Evolutionary conservation across 2,888 invertebrate species (phyloP).

Genomic region (Eudasyphora cyanicolor): DNA sequence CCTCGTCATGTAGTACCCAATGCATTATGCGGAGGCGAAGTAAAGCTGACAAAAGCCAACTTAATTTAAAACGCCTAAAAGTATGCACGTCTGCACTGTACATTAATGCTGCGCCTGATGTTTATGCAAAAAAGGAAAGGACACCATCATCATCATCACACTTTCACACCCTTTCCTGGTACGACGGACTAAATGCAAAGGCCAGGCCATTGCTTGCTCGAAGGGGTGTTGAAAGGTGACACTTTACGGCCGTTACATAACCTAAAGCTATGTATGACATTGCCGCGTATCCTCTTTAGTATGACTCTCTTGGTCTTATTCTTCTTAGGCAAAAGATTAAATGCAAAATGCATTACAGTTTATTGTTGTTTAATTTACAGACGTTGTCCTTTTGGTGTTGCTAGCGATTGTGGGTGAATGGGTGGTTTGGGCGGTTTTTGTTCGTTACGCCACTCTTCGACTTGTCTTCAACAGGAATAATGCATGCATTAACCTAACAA

Average conservation of each 20-base stretch:
- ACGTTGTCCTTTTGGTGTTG: conserved; percentile 49
- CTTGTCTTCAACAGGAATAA: conserved; percentile 54
- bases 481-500: conserved; percentile 61
- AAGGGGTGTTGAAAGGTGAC: conserved; percentile 62
- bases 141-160: conserved; percentile 64
- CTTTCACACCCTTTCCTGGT: conserved; percentile 12
- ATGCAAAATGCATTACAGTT: conserved; percentile 57
- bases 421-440: neutral
- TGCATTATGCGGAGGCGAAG: conserved; percentile 44
- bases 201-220: neutral
- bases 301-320: conserved; percentile 40
- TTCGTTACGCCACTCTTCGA: neutral
- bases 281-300: neutral
- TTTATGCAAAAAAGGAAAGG: conserved; percentile 47
- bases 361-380: conserved; percentile 49
- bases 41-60: conserved; percentile 67
- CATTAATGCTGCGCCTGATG: conserved; percentile 44
- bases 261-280: conserved; percentile 54
- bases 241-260: conserved; percentile 62
- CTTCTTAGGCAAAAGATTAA: conserved; percentile 38
- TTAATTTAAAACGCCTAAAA: conserved; percentile 67
- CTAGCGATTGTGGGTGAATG: neutral
- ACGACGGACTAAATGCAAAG: neutral
- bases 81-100: conserved; percentile 44
- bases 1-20: conserved; percentile 42